Evolutionary conservation across 1,140 invertebrate genomes (phyloP), one percentile per base, ranked within the genome.

Genomic region (Monomorium pharaonis): DNA sequence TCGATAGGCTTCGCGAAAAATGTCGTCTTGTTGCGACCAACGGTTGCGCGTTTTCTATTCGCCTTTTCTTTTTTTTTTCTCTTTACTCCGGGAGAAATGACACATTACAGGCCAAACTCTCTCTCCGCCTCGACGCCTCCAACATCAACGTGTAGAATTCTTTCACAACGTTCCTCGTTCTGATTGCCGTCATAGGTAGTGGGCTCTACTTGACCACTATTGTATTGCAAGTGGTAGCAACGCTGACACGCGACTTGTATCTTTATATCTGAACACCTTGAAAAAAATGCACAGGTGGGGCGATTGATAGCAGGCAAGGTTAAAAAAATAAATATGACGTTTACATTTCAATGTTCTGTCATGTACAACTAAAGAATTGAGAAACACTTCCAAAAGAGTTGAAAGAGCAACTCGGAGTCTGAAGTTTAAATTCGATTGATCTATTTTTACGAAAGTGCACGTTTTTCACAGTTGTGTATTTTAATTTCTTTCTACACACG

Each of bases 21-120:
- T 51, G 33, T 42, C 44, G 44, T 80, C 33, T 67, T 44, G 47
- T 67, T 69, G 62, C 42, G 44, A 63, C 62, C 21, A 16, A 42
- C 16, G n/a, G n/a, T 18, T 44, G 44, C 37, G 37, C 51, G 44
- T 77, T 54, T 30, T 63, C 5, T 63, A 42, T 58, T 47, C 14
- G 12, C 16, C 4, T 63, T 42, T 24, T 18, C 18, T 30, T 54
- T 54, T 76, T 30, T 37, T 27, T 5, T 27, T 62, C 30, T 67
- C 84, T 49, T 42, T 88, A 49, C 18, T 75, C 51, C n/a, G 60
- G n/a, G 60, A 85, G 69, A 85, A 87, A 91, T 67, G 70, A 85
- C 84, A 85, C 84, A 77, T 80, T 77, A 90, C 93, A 93, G 93
- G 93, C 93, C 93, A 94, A 93, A 92, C 93, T 94, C 93, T 93